Percentiles rank a stretch among this genome's conserved stretches.
phyloP scores from a whole-genome alignment of 1,140 invertebrate species.

The Linepithema humile region DNA sequence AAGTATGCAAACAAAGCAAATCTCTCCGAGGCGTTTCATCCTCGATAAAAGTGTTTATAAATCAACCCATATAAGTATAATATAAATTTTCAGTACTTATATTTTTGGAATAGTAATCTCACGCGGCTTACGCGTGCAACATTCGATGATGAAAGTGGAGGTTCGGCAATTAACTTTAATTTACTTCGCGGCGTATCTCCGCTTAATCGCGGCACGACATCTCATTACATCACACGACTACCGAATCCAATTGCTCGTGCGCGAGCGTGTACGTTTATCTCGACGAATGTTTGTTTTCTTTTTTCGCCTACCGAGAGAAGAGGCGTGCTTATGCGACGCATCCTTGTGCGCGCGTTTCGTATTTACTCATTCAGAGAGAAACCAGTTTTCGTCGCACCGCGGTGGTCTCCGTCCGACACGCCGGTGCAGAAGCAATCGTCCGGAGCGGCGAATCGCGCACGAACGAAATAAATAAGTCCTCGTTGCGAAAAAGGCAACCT shows the following conservation, averaged over 20 bases:
- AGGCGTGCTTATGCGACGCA: neutral
- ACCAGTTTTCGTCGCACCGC: constrained; percentile 64
- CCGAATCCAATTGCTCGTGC: constrained; percentile 20
- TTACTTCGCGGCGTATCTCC: neutral
- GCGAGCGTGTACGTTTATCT: constrained; percentile 31
- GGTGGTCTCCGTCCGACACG: constrained; percentile 51
- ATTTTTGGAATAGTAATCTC: neutral
- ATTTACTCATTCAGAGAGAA: constrained; percentile 63
- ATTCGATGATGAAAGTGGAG: neutral
- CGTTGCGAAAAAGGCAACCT: constrained; percentile 48
- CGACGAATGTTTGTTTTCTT: neutral
- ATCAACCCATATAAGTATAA: neutral
- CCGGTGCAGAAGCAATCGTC: neutral
- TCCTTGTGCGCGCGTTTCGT: constrained; percentile 29
- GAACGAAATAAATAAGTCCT: constrained; percentile 57
- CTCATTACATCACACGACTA: constrained; percentile 13
- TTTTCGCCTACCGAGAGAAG: neutral
- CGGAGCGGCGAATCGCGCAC: constrained; percentile 40
- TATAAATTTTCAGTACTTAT: constrained; percentile 1
- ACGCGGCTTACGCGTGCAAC: neutral
- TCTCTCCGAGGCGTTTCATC: neutral
- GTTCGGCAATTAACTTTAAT: constrained; percentile 14
- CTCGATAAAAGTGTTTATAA: neutral
- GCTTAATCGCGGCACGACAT: constrained; percentile 8
- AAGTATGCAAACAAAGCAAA: too few relatives aligned